Base-by-base conservation (phyloP, 2,888 invertebrate genomes). In the Cosmia trapezina region DNA sequence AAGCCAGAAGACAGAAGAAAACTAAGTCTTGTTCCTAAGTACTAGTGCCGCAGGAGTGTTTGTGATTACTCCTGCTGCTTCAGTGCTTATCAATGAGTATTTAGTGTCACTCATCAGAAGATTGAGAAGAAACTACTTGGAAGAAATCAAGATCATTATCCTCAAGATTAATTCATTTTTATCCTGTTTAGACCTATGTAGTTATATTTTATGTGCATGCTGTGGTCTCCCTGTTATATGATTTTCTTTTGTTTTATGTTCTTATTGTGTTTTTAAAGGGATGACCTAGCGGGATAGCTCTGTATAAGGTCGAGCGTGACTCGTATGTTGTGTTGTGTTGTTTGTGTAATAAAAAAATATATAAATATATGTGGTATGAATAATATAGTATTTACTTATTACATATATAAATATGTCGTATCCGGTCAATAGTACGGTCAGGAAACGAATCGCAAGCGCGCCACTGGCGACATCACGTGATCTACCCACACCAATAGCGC, bases 1-100 rank as follows among this genome's bases (percentile, higher is more conserved):
- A 37, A 37, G 37, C 6, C 14, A 61, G 80, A 76, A 78, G 64
- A 62, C 28, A 68, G 83, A 89, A 90, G 81, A 87, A 80, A 89
- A 91, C 95, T 96, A 95, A 94, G 97, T 96, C 97, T 97, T 98
- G 98, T 98, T 98, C 97, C 98, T 98, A 98, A 98, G 98, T 98
- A 98, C 98, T 98, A 98, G 98, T 98, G 98, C 98, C 98, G 98
- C 98, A 98, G 98, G 98, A 98, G 98, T 97, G 97, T 97, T 96
- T 96, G 43, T 91, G 90, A 91, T 94, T 95, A 97, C 98, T 98
- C 98, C 98, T 98, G 98, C 98, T 98, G 98, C 98, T 97, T 98
- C 97, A 98, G 98, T 98, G 98, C 98, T 98, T 98, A 98, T 98
- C 98, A 98, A 98, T 96, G 93, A 94, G 95, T 88, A 89, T 95